Evolutionary conservation across 92 coral and sea anemone species (phyloP).

Genomic region (Nematostella vectensis): DNA sequence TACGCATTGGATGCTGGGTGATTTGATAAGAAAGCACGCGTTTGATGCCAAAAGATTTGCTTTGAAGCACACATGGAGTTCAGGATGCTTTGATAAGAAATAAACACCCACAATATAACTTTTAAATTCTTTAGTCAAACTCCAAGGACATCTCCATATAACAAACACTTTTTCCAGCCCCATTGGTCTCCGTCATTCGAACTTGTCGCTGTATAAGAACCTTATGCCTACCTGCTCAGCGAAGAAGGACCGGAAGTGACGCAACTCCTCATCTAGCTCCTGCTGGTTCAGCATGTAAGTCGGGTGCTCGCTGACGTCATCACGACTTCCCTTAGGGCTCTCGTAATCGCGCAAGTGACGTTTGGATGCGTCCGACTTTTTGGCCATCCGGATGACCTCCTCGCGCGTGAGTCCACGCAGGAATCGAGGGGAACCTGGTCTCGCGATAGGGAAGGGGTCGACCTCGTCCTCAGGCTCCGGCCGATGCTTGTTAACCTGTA

Average conservation of each 20-base stretch:
- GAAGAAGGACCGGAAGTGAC: conserved; percentile 58
- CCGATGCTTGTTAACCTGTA: conserved; percentile 26
- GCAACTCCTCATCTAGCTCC: conserved; percentile 69
- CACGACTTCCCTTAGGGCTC: conserved; percentile 58
- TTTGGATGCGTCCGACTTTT: conserved; percentile 78
- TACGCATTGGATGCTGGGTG: too few species aligned
- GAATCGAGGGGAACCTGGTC: conserved; percentile 57
- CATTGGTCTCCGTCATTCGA: neutral
- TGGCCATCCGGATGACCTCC: conserved; percentile 83
- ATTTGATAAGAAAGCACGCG: too few species aligned
- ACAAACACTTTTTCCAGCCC: conserved; percentile 1
- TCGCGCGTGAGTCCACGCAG: conserved; percentile 68
- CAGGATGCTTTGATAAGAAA: too few species aligned
- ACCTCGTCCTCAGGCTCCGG: conserved; percentile 33
- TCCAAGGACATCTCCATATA: conserved; percentile 10
- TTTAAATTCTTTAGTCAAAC: too few species aligned
- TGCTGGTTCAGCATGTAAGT: conserved; percentile 51
- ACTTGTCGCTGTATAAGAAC: too few species aligned
- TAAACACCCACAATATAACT: too few species aligned
- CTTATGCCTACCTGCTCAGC: conserved; percentile 15
- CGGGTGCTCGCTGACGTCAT: conserved; percentile 51
- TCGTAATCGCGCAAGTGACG: conserved; percentile 45
- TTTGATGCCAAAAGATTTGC: too few species aligned
- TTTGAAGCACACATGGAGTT: too few species aligned
- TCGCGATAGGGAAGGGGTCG: conserved; percentile 41